Conservation (phyloP, 2,888 invertebrate species). For the Acrocera orbiculus region DNA sequence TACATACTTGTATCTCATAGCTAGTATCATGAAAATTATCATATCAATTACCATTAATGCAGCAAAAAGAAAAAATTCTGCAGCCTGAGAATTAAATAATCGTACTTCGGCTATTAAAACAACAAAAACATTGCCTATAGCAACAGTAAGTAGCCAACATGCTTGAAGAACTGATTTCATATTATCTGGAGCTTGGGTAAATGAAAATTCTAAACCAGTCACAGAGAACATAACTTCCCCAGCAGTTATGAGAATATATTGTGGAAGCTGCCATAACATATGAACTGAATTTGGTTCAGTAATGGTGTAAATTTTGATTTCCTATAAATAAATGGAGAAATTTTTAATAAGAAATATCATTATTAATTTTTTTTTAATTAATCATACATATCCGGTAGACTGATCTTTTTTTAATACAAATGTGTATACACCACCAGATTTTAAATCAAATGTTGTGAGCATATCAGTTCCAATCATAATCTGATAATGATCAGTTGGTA, state of each 20-base stretch:
- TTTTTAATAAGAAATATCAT: not conserved
- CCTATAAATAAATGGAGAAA: not conserved
- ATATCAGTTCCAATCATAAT: constrained; percentile 25
- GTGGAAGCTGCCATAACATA: constrained; percentile 68
- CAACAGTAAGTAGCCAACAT: constrained; percentile 80
- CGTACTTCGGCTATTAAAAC: constrained; percentile 39
- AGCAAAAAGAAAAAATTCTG: constrained; percentile 76
- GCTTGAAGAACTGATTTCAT: constrained; percentile 94
- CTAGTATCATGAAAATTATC: constrained; percentile 62
- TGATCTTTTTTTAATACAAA: constrained; percentile 31
- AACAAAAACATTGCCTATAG: constrained; percentile 85
- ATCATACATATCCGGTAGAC: constrained; percentile 27
- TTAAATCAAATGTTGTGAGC: constrained; percentile 28
- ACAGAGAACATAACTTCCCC: constrained; percentile 94
- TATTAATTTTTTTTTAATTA: not conserved
- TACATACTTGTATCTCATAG: constrained; percentile 60
- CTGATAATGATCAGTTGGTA: constrained; percentile 23
- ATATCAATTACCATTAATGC: constrained; percentile 71
- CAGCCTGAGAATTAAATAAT: constrained; percentile 31
- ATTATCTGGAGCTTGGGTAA: constrained; percentile 75
- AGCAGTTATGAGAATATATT: constrained; percentile 79
- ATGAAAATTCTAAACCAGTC: constrained; percentile 89
- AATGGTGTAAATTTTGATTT: constrained; percentile 14
- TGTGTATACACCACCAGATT: constrained; percentile 49
- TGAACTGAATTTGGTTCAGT: constrained; percentile 57